Evolutionary conservation across 2,797 vertebrate genomes (phyloP).

Genomic region (Eospalax fontanierii): DNA sequence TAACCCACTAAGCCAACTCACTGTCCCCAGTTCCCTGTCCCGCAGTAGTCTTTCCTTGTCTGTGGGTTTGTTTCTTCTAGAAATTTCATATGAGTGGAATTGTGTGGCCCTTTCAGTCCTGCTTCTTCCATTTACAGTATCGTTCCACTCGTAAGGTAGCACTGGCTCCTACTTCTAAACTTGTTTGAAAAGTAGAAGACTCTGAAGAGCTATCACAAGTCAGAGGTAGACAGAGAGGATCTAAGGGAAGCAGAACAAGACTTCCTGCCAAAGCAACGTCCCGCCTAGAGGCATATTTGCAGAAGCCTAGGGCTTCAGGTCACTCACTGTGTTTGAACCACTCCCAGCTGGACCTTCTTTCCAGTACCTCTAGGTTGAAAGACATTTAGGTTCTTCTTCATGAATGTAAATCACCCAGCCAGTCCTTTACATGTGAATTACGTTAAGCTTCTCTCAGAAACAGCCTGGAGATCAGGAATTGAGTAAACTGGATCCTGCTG

Average conservation of each 20-base stretch:
- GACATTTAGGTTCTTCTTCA: background rate
- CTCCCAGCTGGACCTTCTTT: background rate
- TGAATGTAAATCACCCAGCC: background rate
- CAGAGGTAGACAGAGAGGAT: background rate
- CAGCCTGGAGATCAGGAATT: background rate
- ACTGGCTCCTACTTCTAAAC: background rate
- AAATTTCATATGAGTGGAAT: background rate
- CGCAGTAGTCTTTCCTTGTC: background rate
- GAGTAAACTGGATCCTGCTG: background rate
- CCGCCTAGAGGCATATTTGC: background rate
- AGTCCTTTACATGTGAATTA: background rate
- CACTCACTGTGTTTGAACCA: background rate
- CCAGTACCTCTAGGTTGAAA: background rate
- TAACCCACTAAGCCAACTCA: background rate
- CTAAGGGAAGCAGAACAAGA: background rate
- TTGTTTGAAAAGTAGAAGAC: constrained; percentile 11
- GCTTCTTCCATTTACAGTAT: background rate
- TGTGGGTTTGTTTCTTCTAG: background rate
- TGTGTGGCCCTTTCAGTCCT: background rate
- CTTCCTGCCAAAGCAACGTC: background rate
- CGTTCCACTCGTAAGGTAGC: background rate
- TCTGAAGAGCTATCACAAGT: background rate
- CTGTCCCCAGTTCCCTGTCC: background rate
- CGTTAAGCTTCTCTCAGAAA: background rate
- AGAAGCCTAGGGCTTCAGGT: background rate